These are phyloP conservation scores for Cephus pygmeus DNA, from an alignment of 2,888 invertebrate species.

Conservation along the genomic window DNA sequence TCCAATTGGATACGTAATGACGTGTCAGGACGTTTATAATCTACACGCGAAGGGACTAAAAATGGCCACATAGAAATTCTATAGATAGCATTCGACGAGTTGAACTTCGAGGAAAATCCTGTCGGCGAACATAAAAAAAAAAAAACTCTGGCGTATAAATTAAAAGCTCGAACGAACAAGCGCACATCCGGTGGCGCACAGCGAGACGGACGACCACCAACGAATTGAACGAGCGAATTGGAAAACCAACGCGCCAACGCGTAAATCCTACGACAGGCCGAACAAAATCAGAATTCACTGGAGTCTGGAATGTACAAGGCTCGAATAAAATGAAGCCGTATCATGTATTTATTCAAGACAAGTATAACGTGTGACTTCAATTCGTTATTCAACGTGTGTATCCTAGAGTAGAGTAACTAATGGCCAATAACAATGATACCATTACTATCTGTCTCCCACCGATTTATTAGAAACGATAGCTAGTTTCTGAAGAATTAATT, in stretches of 20 bases:
- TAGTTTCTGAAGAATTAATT: not conserved
- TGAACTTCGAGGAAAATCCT: not conserved
- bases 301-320: not conserved
- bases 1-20: too few relatives aligned
- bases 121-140: not conserved
- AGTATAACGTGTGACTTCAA: not conserved
- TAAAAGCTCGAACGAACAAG: not conserved
- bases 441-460: not conserved
- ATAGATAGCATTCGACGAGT: not conserved
- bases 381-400: not conserved
- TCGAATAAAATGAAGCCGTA: not conserved
- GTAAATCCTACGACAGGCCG: conserved; percentile 22
- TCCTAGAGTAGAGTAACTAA: not conserved
- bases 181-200: conserved; percentile 16
- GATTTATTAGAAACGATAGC: not conserved
- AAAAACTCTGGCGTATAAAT: not conserved
- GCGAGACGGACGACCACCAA: conserved; percentile 26
- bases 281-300: not conserved
- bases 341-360: not conserved
- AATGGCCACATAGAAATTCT: not conserved
- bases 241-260: conserved; percentile 29
- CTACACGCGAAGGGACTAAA: not conserved
- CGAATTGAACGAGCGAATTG: conserved; percentile 31
- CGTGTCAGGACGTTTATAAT: too few relatives aligned
- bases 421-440: not conserved